Base-by-base conservation (phyloP, 2,797 vertebrate species). In the Danio choprae region DNA sequence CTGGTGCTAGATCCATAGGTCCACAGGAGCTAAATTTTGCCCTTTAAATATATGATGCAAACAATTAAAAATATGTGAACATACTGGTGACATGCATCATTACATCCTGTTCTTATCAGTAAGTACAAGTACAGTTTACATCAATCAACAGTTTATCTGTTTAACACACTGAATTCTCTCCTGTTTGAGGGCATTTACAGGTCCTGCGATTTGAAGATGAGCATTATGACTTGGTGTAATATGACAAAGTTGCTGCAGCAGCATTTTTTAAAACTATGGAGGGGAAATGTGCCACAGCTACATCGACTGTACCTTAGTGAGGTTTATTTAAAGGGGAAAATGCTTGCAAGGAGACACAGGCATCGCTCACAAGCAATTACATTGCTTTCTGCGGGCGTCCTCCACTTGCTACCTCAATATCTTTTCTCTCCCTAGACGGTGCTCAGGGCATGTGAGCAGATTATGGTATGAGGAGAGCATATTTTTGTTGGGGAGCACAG, bases 311-410 rank as follows among this genome's bases (percentile, higher is more conserved):
- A 51, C 20, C 60, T 55, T 64, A 22, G 80, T 50, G 65, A 60
- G 65, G 68, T 68, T 74, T 74, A 63, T 80, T 77, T 78, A 72
- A 53, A 55, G 11, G 46, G 71, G 64, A 60, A 63, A 80, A 50
- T 80, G 77, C 73, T 59, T 81, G 62, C 55, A 70, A 71, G 55
- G 64, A 84, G 83, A 87, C 85, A 79, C 78, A 75, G 80, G 84
- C 77, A 87, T 89, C 80, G 78, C 85, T 87, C 80, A 83, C 76
- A 84, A 84, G 83, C 83, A 85, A 87, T 87, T 87, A 84, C 75
- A 74, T 71, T 77, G 77, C 83, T 80, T 86, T 86, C 82, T 74
- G 75, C 71, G 18, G 69, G 68, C 74, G 44, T 84, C 60, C 64
- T 68, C 53, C 74, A 56, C 74, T 18, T 56, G 59, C 77, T 63